phyloP scores from a whole-genome alignment of 2,113 vertebrate species.

The Psittacula cyanocephala region DNA sequence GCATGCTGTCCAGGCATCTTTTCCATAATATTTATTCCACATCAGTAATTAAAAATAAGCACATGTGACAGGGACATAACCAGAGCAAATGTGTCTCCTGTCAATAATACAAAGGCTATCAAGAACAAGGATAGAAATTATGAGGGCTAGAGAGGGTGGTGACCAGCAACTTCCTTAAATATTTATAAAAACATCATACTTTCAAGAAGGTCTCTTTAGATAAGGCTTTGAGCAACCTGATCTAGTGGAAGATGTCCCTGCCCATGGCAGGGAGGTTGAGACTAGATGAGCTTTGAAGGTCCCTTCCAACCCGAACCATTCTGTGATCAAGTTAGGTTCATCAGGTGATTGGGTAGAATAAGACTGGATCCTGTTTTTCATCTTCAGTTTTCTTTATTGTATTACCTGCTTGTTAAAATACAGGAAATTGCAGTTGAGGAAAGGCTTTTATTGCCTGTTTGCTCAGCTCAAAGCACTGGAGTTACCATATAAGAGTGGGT shows the following conservation, averaged over 20 bases:
- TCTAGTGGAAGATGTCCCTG: background rate
- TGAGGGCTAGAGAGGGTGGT: background rate
- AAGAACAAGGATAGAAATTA: background rate
- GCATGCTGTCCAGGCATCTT: background rate
- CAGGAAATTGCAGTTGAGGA: background rate
- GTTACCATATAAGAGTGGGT: background rate
- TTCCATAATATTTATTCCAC: background rate
- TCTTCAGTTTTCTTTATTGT: background rate
- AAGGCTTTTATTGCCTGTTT: background rate
- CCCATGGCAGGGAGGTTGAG: background rate
- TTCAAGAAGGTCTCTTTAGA: background rate
- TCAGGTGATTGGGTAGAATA: background rate
- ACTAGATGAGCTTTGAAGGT: background rate
- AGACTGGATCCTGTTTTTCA: background rate
- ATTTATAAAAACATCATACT: background rate
- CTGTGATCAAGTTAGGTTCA: background rate
- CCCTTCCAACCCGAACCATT: background rate
- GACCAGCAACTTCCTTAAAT: background rate
- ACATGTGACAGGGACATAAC: accelerated
- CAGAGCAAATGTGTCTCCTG: background rate
- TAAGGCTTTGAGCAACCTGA: background rate
- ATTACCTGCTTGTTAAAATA: background rate
- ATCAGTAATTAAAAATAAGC: background rate
- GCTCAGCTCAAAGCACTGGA: background rate
- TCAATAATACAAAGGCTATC: background rate